Percentiles rank a stretch among this genome's conserved stretches.
Conservation (phyloP, 2,888 invertebrate genomes). For the Lasioglossum figueresi region DNA sequence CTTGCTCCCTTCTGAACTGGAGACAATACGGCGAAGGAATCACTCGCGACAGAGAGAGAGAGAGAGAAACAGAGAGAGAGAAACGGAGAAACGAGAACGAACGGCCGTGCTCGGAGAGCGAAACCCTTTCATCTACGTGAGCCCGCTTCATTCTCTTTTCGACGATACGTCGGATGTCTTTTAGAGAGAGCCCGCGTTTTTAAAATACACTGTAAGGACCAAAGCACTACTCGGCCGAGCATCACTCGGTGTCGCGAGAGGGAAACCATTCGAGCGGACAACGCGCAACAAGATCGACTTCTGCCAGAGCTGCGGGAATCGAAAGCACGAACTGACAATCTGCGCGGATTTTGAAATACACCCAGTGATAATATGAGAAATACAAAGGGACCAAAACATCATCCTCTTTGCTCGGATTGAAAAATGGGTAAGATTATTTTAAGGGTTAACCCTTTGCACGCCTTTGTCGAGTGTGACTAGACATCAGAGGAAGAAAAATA, state of each 20-base stretch:
- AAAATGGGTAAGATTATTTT: too few species aligned
- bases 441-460: too few species aligned
- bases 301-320: not conserved
- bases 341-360: not conserved
- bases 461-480: too few species aligned
- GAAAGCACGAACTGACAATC: not conserved
- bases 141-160: not conserved
- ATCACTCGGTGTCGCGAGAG: not conserved
- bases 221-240: not conserved
- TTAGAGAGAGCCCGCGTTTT: not conserved
- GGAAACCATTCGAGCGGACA: not conserved
- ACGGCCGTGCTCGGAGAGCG: not conserved
- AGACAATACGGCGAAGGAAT: not conserved
- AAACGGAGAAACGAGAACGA: not conserved
- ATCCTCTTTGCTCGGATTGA: too few species aligned
- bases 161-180: not conserved
- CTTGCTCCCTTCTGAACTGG: not conserved
- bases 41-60: not conserved
- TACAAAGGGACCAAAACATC: too few species aligned
- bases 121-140: constrained; percentile 1
- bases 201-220: constrained; percentile 14
- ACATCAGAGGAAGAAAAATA: too few species aligned
- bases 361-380: too few species aligned
- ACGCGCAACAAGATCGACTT: too few species aligned
- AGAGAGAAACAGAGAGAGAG: not conserved